Percentiles rank a stretch among this genome's conserved stretches.
Evolutionary conservation across 2,113 vertebrate genomes (phyloP).

Genomic region (Otis tarda): DNA sequence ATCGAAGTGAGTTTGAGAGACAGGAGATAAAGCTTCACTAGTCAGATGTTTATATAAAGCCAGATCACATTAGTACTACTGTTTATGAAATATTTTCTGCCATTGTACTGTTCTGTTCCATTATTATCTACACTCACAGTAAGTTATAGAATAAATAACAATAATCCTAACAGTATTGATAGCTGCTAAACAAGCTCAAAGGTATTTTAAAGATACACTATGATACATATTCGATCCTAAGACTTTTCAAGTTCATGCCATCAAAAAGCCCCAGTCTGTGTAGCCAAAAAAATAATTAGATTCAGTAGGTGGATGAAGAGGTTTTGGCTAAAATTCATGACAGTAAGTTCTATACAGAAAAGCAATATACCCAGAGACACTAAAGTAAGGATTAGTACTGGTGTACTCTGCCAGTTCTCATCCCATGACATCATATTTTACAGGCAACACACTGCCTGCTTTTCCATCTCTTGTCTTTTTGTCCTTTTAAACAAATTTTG

Average conservation of each 20-base stretch:
- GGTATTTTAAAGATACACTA: not conserved
- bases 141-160: not conserved
- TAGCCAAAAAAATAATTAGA: not conserved
- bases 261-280: not conserved
- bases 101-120: not conserved
- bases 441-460: not conserved
- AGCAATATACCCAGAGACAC: not conserved
- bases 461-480: not conserved
- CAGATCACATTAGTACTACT: not conserved
- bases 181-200: not conserved
- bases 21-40: not conserved
- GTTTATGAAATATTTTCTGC: not conserved
- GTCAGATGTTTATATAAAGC: not conserved
- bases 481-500: not conserved
- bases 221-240: not conserved
- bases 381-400: not conserved
- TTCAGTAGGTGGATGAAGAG: not conserved
- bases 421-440: not conserved
- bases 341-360: not conserved
- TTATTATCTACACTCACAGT: not conserved
- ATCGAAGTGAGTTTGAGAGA: not conserved
- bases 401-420: not conserved
- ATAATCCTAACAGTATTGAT: not conserved
- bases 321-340: not conserved
- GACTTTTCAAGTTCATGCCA: not conserved